These are phyloP conservation scores for Corynorhinus townsendii DNA, from an alignment of 2,113 vertebrate genomes.

Conservation along the genomic window DNA sequence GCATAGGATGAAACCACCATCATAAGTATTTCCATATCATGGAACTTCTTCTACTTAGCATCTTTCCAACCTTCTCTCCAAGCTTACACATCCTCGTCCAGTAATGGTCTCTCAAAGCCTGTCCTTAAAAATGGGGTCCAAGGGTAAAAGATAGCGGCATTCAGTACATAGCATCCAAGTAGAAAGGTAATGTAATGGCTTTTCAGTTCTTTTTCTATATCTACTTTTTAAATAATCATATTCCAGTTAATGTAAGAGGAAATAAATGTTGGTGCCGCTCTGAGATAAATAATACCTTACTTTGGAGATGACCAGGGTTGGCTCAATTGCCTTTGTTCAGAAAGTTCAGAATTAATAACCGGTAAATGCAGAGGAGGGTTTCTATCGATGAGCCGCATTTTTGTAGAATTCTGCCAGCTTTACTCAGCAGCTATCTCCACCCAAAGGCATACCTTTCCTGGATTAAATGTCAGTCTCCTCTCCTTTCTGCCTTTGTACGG, in stretches of 20 bases:
- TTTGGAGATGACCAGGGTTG: background rate
- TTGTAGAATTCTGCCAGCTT: conserved; percentile 44
- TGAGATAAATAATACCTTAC: background rate
- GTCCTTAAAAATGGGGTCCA: background rate
- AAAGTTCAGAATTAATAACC: conserved; percentile 31
- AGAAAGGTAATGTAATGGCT: background rate
- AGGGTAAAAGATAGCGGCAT: background rate
- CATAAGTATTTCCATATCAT: background rate
- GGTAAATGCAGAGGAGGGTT: background rate
- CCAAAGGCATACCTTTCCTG: conserved; percentile 34
- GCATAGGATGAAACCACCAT: background rate
- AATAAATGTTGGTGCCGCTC: background rate
- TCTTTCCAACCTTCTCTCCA: background rate
- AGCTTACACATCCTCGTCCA: background rate
- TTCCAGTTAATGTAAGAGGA: background rate
- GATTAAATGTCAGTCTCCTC: conserved; percentile 50
- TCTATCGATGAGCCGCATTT: background rate
- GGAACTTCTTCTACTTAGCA: background rate
- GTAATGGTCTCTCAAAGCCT: background rate
- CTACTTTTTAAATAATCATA: background rate
- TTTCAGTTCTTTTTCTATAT: background rate
- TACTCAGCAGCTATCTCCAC: conserved; percentile 46
- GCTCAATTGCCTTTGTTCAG: background rate
- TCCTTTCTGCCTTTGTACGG: conserved; percentile 14
- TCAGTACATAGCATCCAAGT: background rate